phyloP scores from a whole-genome alignment of 2,113 vertebrate species.

The Aphelocoma coerulescens region DNA sequence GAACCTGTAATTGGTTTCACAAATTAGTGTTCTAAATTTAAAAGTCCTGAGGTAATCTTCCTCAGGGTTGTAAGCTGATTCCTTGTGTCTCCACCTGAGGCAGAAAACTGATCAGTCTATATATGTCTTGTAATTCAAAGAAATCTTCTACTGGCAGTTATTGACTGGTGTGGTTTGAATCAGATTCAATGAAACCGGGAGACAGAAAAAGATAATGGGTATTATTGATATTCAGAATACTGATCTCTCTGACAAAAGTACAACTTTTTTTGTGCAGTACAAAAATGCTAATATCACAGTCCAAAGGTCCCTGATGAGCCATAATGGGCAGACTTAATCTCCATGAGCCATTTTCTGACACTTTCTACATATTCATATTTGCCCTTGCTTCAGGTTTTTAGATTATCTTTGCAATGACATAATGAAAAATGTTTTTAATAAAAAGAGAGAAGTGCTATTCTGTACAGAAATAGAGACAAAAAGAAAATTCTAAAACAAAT shows the following conservation, averaged over 20 bases:
- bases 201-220: not conserved
- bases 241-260: not conserved
- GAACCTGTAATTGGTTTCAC: not conserved
- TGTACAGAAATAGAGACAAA: not conserved
- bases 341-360: not conserved
- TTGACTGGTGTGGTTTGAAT: not conserved
- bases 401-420: not conserved
- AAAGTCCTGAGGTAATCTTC: not conserved
- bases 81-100: not conserved
- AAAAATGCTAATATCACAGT: not conserved
- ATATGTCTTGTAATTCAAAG: not conserved
- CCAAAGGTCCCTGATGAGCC: not conserved
- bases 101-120: not conserved
- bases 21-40: not conserved
- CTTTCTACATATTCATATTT: not conserved
- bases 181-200: not conserved
- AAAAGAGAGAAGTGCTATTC: not conserved
- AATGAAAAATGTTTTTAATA: conserved; percentile 42
- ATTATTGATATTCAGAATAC: not conserved
- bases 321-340: not conserved
- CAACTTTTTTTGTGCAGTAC: not conserved
- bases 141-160: not conserved
- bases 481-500: not conserved
- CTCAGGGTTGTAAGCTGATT: not conserved
- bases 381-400: not conserved